Evolutionary conservation across 2,797 vertebrate genomes (phyloP).

Genomic region (Sebastolobus alascanus): DNA sequence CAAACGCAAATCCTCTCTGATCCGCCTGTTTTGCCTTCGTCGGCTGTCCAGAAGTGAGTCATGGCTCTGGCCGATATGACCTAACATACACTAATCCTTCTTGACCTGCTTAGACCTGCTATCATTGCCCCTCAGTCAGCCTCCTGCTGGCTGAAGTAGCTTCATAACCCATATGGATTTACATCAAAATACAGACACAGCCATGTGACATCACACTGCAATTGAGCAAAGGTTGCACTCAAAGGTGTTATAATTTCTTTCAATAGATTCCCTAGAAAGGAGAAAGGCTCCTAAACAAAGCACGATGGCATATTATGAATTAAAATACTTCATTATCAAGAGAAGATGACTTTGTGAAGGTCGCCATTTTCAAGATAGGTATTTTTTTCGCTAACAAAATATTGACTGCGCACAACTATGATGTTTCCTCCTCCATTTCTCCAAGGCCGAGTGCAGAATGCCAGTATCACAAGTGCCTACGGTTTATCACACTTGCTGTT

Average conservation of each 20-base stretch:
- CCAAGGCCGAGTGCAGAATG: background rate
- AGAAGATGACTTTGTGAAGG: background rate
- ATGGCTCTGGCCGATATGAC: conserved; percentile 57
- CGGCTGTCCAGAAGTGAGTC: conserved; percentile 64
- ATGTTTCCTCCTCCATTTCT: background rate
- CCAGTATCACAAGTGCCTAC: background rate
- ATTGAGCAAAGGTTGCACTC: background rate
- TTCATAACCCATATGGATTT: conserved; percentile 37
- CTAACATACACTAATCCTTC: conserved; percentile 65
- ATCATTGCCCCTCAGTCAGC: conserved; percentile 18
- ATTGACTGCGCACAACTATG: background rate
- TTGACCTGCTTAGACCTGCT: conserved; percentile 52
- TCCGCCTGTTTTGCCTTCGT: conserved; percentile 32
- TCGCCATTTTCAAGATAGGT: background rate
- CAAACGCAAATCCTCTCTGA: conserved; percentile 52
- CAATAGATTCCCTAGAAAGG: background rate
- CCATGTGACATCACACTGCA: conserved; percentile 10
- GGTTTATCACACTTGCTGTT: conserved; percentile 7
- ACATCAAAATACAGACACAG: conserved; percentile 36
- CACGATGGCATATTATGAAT: background rate
- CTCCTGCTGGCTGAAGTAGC: conserved; percentile 42
- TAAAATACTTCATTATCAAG: background rate
- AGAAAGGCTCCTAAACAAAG: background rate
- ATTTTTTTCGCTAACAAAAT: background rate
- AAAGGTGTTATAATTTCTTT: background rate